phyloP scores from a whole-genome alignment of 2,888 invertebrate species.

The Tachina lurida region DNA sequence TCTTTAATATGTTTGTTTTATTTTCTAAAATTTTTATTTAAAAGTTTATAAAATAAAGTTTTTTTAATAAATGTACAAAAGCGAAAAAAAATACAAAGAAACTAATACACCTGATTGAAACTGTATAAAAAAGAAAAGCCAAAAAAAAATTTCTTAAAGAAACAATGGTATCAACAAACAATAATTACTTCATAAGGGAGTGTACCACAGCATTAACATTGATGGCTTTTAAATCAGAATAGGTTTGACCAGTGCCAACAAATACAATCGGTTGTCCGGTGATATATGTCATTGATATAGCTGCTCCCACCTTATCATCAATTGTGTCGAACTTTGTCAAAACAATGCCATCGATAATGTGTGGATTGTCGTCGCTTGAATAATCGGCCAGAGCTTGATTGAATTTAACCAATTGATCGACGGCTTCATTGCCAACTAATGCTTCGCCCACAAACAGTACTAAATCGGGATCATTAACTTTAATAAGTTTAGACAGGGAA shows the following conservation, averaged over 20 bases:
- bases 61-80: constrained; percentile 69
- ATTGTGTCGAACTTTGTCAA: constrained; percentile 99
- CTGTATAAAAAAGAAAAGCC: constrained; percentile 30
- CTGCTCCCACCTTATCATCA: constrained; percentile 99
- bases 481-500: constrained; percentile 97
- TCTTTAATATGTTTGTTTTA: constrained; percentile 44
- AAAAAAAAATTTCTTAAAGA: not conserved
- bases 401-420: constrained; percentile 99
- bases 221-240: constrained; percentile 97
- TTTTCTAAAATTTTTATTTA: constrained; percentile 60
- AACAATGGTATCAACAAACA: not conserved
- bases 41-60: constrained; percentile 43
- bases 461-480: constrained; percentile 98
- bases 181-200: constrained; percentile 93
- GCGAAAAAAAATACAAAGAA: not conserved
- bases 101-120: constrained; percentile 20
- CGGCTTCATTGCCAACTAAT: constrained; percentile 99
- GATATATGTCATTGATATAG: constrained; percentile 99
- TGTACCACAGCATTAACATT: constrained; percentile 98
- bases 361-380: constrained; percentile 89
- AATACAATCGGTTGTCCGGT: constrained; percentile 98
- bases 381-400: constrained; percentile 98
- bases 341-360: constrained; percentile 99
- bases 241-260: constrained; percentile 99
- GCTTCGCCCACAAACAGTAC: constrained; percentile 99